Evolutionary conservation across 2,113 vertebrate species (phyloP), one percentile per base, ranked within the genome.

Genomic region (Phaetusa simplex): DNA sequence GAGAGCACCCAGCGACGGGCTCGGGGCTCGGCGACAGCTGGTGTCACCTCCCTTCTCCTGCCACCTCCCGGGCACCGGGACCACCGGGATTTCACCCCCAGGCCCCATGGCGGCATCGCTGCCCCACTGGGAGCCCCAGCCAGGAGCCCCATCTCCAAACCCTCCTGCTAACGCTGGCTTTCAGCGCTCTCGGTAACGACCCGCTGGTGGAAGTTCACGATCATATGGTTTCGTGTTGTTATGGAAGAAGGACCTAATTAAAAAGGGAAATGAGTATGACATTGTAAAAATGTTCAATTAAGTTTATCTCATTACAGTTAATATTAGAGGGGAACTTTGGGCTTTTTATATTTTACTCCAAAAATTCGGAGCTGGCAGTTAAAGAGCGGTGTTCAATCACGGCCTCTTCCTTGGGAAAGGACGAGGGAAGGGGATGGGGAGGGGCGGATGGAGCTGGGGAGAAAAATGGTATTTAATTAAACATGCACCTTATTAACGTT

Each of bases 161-260:
- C 84, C 55, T 72, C 62, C 72, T 6, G 12, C 45, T 23, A 4
- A 50, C 56, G 19, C 82, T 17, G n/a, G 24, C 59, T 26, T 30
- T 14, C 36, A 16, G 72, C 2, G 26, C 77, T 23, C 67, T 30
- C 15, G 0, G 3, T 78, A 84, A 88, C 3, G 42, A 92, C 18
- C 30, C 6, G 2, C 88, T 70, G 27, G 2, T 43, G 86, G 76
- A 86, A 53, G 38, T 32, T 72, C 88, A 1, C 84, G 9, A n/a
- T 21, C 77, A 0, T 71, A 20, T 0, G 65, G 80, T 79, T 83
- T 40, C 34, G 1, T 4, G 61, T 23, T 26, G 86, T 16, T 65
- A 12, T 8, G 92, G 90, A 93, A 82, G 92, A 84, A 80, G 92
- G 70, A 73, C 83, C 90, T 80, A 82, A 97, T 96, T 95, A 96